phyloP scores from a whole-genome alignment of 2,797 vertebrate species.

The Mormyrus proboscirostris region DNA sequence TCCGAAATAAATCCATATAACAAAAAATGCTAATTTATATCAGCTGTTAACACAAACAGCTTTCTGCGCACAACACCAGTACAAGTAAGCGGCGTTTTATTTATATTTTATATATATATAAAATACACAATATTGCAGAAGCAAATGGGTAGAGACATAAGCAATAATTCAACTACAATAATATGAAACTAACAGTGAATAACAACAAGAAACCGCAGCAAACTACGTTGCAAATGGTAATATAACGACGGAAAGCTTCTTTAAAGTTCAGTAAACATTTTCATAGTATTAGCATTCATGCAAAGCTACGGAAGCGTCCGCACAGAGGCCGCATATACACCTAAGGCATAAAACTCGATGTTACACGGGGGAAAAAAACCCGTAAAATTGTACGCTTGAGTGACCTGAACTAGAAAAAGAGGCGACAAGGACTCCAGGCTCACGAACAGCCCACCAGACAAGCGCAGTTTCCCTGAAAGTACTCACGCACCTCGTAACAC shows the following conservation, averaged over 20 bases:
- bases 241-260: neutral
- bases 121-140: neutral
- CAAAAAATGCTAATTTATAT: neutral
- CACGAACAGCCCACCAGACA: neutral
- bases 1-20: neutral
- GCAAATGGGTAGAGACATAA: neutral
- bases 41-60: neutral
- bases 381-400: neutral
- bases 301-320: neutral
- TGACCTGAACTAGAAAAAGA: neutral
- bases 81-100: neutral
- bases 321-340: neutral
- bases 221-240: neutral
- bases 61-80: neutral
- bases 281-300: neutral
- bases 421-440: neutral
- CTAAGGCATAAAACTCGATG: neutral
- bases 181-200: neutral
- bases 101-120: neutral
- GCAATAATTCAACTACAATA: neutral
- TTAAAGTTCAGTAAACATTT: neutral
- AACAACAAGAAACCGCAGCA: neutral
- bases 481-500: neutral
- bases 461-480: neutral
- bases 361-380: neutral